Evolutionary conservation across 2,113 vertebrate genomes (phyloP), one percentile per base, ranked within the genome.

Genomic region (Himantopus leucocephalus): DNA sequence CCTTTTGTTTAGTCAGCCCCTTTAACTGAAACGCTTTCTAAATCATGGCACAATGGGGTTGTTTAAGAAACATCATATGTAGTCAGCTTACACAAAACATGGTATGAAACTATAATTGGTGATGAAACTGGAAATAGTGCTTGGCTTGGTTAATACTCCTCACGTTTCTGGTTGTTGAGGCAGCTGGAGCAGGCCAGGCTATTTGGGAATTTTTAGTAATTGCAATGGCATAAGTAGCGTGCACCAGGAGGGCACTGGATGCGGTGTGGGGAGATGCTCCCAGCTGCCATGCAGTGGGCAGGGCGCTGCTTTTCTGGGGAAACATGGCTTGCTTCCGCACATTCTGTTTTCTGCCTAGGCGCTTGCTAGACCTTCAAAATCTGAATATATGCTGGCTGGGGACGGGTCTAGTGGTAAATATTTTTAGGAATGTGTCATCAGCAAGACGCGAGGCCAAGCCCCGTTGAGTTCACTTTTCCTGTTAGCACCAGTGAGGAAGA

Each of bases 41-140:
- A 85, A 9, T 41, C 17, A 11, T 0, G 4, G 20, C 10, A 7
- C 32, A 15, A 1, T 3, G 13, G 20, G 30, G 8, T 3, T 26
- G 86, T 59, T 78, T 67, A 30, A 58, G 32, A 71, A 90, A 35
- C 29, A 14, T 21, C 10, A 1, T 9, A 3, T 10, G 32, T 41
- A 34, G 37, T 75, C 53, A 63, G 59, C 30, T 32, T 30, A 3
- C 7, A 2, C 60, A 43, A 62, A 81, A 24, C 18, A 9, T 1
- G 18, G 3, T 13, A 1, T 0, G 6, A 53, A 23, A 12, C 21
- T 68, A 1, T 56, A 27, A 27, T 9, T 16, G 27, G 20, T 85
- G 67, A 17, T 79, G 43, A 72, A 84, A 35, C 17, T 72, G 72
- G 63, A 47, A 43, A 4, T 20, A 13, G 43, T 37, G 48, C 23